phyloP scores from a whole-genome alignment of 2,797 vertebrate species.

The Valencia hispanica region DNA sequence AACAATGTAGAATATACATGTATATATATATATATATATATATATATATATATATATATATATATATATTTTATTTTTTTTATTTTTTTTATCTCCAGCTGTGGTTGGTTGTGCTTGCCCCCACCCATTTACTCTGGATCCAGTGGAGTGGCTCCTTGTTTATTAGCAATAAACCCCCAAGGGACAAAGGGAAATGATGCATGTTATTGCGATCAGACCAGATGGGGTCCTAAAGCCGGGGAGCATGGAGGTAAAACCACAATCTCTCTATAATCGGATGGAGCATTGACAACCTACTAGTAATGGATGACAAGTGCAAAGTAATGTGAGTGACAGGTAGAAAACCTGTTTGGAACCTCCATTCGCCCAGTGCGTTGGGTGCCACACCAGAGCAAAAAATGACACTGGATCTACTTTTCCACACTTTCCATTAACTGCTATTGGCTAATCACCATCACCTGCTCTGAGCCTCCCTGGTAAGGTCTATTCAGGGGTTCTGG shows the following conservation, averaged over 20 bases:
- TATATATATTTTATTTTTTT: too few relatives aligned
- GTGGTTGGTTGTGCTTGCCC: slow-evolving; percentile 41
- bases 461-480: too few relatives aligned
- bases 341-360: slow-evolving; percentile 69
- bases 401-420: too few relatives aligned
- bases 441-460: too few relatives aligned
- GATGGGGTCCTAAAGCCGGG: slow-evolving; percentile 68
- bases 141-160: slow-evolving; percentile 50
- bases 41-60: too few relatives aligned
- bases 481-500: too few relatives aligned
- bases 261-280: slow-evolving; percentile 59
- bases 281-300: slow-evolving; percentile 24
- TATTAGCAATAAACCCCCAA: slow-evolving; percentile 49
- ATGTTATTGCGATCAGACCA: slow-evolving; percentile 75
- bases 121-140: slow-evolving; percentile 39
- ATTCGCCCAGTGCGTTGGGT: too few relatives aligned
- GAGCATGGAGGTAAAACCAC: slow-evolving; percentile 42
- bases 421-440: too few relatives aligned
- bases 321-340: slow-evolving; percentile 69
- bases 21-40: too few relatives aligned
- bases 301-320: slow-evolving; percentile 35
- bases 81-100: too few relatives aligned
- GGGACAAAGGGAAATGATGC: slow-evolving; percentile 68
- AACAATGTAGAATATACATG: too few relatives aligned
- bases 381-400: too few relatives aligned